Conservation (phyloP, 2,797 vertebrate genomes). For the Pseudomugil tenellus region DNA sequence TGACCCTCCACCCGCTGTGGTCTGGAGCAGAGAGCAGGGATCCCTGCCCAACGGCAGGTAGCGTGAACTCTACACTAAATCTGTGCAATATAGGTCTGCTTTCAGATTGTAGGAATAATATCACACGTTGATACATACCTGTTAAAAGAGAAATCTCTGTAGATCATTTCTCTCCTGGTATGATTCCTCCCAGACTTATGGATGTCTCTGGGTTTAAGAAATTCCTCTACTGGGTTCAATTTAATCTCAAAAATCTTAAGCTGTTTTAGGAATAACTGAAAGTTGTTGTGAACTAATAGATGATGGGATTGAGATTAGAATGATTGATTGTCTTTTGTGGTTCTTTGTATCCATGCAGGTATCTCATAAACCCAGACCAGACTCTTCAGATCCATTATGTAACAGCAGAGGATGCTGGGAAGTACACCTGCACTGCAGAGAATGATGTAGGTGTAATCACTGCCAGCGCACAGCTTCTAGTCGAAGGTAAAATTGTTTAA, state of each 20-base stretch:
- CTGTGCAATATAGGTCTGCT: neutral
- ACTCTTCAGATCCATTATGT: constrained; percentile 87
- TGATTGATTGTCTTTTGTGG: neutral
- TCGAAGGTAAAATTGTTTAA: constrained; percentile 77
- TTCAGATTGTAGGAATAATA: neutral
- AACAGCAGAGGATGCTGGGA: constrained; percentile 80
- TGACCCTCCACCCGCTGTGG: constrained; percentile 81
- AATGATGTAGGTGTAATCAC: constrained; percentile 82
- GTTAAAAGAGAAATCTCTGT: neutral
- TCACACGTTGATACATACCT: neutral
- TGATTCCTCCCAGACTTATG: neutral
- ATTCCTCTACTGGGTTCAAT: neutral
- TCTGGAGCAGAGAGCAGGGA: constrained; percentile 88
- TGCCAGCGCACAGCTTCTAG: constrained; percentile 77
- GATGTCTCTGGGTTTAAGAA: neutral
- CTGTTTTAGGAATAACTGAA: neutral
- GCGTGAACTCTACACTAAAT: neutral
- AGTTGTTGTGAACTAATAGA: neutral
- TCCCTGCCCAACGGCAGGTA: constrained; percentile 87
- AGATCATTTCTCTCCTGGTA: neutral
- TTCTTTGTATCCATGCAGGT: constrained; percentile 70
- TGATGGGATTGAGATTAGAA: neutral
- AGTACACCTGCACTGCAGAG: constrained; percentile 85
- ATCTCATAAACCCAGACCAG: constrained; percentile 86
- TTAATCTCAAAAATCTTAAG: neutral